Evolutionary conservation across 2,888 invertebrate genomes (phyloP), one percentile per base, ranked within the genome.

Genomic region (Mesorhabditis belari): DNA sequence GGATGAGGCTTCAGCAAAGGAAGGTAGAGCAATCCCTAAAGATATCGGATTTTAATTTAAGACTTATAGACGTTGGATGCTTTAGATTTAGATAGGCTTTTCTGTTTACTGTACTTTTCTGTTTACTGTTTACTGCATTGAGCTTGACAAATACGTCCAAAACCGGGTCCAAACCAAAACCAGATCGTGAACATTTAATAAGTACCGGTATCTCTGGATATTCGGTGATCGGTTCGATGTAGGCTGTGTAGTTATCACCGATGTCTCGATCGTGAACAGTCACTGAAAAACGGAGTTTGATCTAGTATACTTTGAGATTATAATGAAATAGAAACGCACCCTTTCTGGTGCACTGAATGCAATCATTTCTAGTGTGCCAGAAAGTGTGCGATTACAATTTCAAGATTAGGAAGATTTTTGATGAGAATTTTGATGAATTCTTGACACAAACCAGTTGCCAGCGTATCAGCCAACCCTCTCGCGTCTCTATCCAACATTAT

Each of bases 71-170:
- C n/a, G n/a, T n/a, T n/a, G n/a, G n/a, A n/a, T n/a, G n/a, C n/a
- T n/a, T n/a, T n/a, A n/a, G n/a, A n/a, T n/a, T n/a, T n/a, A n/a
- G n/a, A n/a, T n/a, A n/a, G n/a, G n/a, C n/a, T 19, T 21, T 9
- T 35, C 29, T 56, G 17, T 35, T 56, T 19, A 21, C n/a, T 29
- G 66, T 79, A 76, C 55, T 69, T 68, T 44, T 75, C 75, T 49
- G 65, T 65, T 0, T 78, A 77, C 5, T 60, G 57, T 62, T 79
- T 79, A 49, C 65, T 68, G 53, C 79, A 79, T 56, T 79, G 75
- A 17, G 76, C 70, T 58, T 79, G 79, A 59, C 79, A 79, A 59
- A 79, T 79, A 53, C 78, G 64, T 25, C 79, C 79, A 57, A 71
- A 74, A 27, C 70, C 70, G 57, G 9, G 5, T 9, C 25, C n/a